These are phyloP conservation scores for Odontocerum albicorne DNA, from an alignment of 2,888 invertebrate genomes.

Conservation along the genomic window DNA sequence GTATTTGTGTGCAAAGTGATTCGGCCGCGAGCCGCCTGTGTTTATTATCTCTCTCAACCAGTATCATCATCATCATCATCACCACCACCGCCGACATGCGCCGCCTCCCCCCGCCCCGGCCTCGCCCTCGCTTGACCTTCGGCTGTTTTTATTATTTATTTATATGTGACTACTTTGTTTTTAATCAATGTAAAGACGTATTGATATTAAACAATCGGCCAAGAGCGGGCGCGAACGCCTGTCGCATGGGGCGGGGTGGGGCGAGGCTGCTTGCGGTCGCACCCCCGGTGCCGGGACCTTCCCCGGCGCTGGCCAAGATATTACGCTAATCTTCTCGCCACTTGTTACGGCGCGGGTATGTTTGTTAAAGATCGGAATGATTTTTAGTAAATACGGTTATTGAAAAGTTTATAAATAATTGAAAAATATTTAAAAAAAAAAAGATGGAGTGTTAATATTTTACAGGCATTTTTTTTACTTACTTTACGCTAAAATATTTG, in stretches of 20 bases:
- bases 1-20: constrained; percentile 34
- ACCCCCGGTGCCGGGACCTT: not conserved
- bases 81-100: constrained; percentile 8
- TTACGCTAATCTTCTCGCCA: not conserved
- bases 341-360: constrained; percentile 17
- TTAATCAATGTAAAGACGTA: constrained; percentile 10
- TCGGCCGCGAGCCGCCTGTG: constrained; percentile 29
- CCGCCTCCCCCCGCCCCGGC: not conserved
- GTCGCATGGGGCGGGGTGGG: not conserved
- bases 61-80: constrained; percentile 18
- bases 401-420: constrained; percentile 33
- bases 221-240: no score
- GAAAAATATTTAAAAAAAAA: constrained; percentile 27
- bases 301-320: not conserved
- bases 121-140: not conserved
- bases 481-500: constrained; percentile 24
- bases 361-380: constrained; percentile 34
- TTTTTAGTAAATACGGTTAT: constrained; percentile 33
- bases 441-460: constrained; percentile 35
- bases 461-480: constrained; percentile 29
- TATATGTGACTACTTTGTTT: constrained; percentile 11
- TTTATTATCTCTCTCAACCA: constrained; percentile 8
- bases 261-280: not conserved
- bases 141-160: constrained; percentile 20
- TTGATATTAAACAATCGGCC: constrained; percentile 15